These are phyloP conservation scores for Ceyx margarethae DNA, from an alignment of 2,113 vertebrate species.

Conservation along the genomic window DNA sequence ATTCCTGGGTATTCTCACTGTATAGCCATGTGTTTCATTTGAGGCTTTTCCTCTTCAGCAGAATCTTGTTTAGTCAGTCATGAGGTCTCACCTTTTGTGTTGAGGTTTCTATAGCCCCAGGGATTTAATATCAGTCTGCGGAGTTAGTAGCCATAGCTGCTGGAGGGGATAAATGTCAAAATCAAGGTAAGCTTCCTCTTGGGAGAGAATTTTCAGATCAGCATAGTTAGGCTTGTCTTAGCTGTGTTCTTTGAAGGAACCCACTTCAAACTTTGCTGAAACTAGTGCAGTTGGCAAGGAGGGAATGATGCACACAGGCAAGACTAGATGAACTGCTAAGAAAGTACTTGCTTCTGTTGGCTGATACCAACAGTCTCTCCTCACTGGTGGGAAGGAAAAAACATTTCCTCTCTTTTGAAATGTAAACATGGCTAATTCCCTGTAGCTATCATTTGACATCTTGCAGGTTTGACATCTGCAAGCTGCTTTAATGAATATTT, in stretches of 20 bases:
- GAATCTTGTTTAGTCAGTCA: not conserved
- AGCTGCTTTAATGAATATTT: constrained; percentile 27
- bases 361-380: not conserved
- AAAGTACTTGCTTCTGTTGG: not conserved
- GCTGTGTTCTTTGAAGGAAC: not conserved
- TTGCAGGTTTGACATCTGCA: not conserved
- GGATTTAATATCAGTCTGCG: not conserved
- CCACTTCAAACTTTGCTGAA: not conserved
- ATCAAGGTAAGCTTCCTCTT: not conserved
- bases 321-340: not conserved
- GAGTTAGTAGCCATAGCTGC: not conserved
- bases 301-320: not conserved
- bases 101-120: not conserved
- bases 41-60: not conserved
- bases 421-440: not conserved
- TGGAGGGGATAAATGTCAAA: not conserved
- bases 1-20: not conserved
- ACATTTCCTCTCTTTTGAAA: not conserved
- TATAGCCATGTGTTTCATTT: not conserved
- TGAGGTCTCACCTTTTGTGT: not conserved
- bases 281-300: not conserved
- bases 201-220: not conserved
- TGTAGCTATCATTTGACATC: not conserved
- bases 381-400: not conserved
- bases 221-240: not conserved